phyloP scores from a whole-genome alignment of 2,797 vertebrate genomes.

The Phoeniculus purpureus region DNA sequence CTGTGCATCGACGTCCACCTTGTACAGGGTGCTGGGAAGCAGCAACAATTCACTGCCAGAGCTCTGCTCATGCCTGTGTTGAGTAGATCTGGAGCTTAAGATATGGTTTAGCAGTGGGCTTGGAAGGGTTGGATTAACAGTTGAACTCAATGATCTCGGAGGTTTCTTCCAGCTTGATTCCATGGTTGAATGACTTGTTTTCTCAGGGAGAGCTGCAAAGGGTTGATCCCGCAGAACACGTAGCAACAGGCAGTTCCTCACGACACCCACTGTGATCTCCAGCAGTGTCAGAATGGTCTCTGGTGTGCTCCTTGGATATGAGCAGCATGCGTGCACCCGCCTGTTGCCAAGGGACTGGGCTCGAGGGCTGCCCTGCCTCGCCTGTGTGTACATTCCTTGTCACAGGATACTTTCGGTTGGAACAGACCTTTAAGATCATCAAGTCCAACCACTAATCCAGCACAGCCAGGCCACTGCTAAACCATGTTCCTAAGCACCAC shows the following conservation, averaged over 20 bases:
- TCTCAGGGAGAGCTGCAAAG: neutral
- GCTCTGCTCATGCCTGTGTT: neutral
- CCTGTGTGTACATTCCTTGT: neutral
- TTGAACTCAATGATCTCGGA: too few relatives aligned
- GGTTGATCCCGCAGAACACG: neutral
- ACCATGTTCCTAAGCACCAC: too few relatives aligned
- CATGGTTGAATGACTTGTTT: neutral
- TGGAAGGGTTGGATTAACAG: too few relatives aligned
- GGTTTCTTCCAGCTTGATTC: too few relatives aligned
- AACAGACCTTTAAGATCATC: too few relatives aligned
- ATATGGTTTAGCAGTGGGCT: too few relatives aligned
- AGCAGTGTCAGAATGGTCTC: neutral
- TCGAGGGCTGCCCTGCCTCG: neutral
- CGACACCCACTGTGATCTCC: neutral
- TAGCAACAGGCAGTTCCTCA: neutral
- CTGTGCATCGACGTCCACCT: fast-evolving
- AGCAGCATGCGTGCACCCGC: fast-evolving
- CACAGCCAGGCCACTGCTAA: too few relatives aligned
- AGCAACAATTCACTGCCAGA: neutral
- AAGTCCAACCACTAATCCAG: too few relatives aligned
- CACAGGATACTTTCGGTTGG: too few relatives aligned
- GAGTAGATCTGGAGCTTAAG: too few relatives aligned
- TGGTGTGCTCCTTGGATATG: fast-evolving
- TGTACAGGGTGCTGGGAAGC: neutral
- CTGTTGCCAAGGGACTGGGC: neutral